Conservation (phyloP, 1,140 invertebrate genomes). For the Lepidotrigona ventralis region DNA sequence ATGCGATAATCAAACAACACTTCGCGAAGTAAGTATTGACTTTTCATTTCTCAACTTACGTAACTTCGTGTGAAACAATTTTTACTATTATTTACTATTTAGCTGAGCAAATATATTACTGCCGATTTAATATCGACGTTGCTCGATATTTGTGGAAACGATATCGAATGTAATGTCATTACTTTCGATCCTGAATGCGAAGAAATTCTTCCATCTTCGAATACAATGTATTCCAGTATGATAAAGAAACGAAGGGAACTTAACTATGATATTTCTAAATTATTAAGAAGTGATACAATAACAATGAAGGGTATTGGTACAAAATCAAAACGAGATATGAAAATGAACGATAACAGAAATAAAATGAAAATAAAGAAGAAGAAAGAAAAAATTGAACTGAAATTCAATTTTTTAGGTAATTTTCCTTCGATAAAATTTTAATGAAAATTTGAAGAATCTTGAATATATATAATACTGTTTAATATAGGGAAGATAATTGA, state of each 20-base stretch:
- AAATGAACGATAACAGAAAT: conserved; percentile 22
- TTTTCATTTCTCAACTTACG: background rate
- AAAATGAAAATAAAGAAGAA: conserved; percentile 39
- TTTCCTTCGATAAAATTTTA: background rate
- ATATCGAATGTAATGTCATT: conserved; percentile 65
- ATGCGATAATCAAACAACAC: conserved; percentile 70
- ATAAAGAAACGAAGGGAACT: conserved; percentile 42
- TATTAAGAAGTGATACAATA: background rate
- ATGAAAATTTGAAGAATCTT: background rate
- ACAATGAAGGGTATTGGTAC: background rate
- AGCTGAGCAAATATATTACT: conserved; percentile 69
- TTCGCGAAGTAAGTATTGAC: conserved; percentile 57
- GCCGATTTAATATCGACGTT: conserved; percentile 60
- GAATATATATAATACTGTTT: background rate
- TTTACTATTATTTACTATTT: conserved; percentile 24
- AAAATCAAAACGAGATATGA: conserved; percentile 32
- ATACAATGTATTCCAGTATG: conserved; percentile 20
- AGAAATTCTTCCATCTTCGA: background rate
- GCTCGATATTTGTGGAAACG: conserved; percentile 64
- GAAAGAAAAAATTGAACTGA: conserved; percentile 70
- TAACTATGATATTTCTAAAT: background rate
- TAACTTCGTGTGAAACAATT: background rate
- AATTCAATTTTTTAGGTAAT: conserved; percentile 69
- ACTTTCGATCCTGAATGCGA: conserved; percentile 71
- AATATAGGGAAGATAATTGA: conserved; percentile 67